Percentiles rank a stretch among this genome's conserved stretches.
phyloP scores from a whole-genome alignment of 2,113 vertebrate genomes.

The Puffinus mauretanicus region DNA sequence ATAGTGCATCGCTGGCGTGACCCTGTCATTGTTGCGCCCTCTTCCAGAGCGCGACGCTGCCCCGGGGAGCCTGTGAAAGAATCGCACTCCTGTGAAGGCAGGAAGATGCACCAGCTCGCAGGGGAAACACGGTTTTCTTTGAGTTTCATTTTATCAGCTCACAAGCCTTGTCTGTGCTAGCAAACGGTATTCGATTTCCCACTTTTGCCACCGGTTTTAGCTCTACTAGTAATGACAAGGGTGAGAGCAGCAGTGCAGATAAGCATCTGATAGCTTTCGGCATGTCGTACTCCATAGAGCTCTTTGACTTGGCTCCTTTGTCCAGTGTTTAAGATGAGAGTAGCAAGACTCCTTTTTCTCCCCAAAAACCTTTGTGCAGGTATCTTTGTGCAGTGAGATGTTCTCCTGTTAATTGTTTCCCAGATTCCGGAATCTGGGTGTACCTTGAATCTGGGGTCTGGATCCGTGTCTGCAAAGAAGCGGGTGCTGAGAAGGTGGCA shows the following conservation, averaged over 20 bases:
- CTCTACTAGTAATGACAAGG: not conserved
- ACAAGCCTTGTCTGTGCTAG: not conserved
- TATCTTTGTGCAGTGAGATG: not conserved
- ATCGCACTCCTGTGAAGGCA: not conserved
- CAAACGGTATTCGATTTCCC: not conserved
- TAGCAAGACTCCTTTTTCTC: not conserved
- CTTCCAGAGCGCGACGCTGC: not conserved
- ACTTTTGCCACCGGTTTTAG: not conserved
- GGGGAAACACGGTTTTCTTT: slow-evolving; percentile 3
- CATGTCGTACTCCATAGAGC: fast-evolving
- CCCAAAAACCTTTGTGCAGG: not conserved
- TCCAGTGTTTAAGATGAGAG: not conserved
- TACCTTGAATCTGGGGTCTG: not conserved
- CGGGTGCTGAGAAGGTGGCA: fast-evolving
- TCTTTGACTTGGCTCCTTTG: not conserved
- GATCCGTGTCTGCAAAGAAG: not conserved
- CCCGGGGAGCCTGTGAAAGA: not conserved
- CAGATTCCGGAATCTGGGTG: not conserved
- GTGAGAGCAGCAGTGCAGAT: not conserved
- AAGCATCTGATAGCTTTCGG: not conserved
- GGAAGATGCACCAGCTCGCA: not conserved
- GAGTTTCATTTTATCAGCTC: slow-evolving; percentile 45
- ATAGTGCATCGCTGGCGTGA: not conserved
- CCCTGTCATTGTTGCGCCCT: not conserved
- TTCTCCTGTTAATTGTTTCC: not conserved